Conservation (phyloP, 2,888 invertebrate species). For the Melanostoma mellinum region DNA sequence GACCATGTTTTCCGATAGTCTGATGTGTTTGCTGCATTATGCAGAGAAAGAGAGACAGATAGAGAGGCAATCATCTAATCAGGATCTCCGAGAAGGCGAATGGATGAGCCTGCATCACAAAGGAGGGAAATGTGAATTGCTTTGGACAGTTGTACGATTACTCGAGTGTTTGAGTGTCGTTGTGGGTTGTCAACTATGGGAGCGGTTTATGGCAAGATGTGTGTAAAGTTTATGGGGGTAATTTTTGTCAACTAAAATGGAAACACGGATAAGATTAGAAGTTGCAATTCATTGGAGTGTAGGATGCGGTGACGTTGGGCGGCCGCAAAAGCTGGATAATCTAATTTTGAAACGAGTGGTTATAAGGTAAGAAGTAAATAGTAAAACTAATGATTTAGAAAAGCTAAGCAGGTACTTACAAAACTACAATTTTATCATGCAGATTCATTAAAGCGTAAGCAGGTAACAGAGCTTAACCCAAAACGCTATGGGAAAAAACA, state of each 20-base stretch:
- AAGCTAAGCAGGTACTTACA: no score
- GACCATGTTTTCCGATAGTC: slow-evolving; percentile 65
- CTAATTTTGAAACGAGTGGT: no score
- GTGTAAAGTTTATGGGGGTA: slow-evolving; percentile 60
- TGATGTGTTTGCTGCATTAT: slow-evolving; percentile 15
- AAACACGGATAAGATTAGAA: slow-evolving; percentile 32
- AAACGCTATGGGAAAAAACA: no score
- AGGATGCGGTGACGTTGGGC: no score
- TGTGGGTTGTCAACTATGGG: slow-evolving; percentile 62
- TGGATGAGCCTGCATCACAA: slow-evolving; percentile 35
- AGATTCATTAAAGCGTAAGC: no score
- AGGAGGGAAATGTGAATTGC: slow-evolving; percentile 40
- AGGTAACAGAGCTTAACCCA: no score
- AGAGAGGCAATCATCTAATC: slow-evolving; percentile 62
- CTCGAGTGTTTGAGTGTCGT: slow-evolving; percentile 62
- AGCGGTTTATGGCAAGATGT: slow-evolving; percentile 61
- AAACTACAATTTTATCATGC: no score
- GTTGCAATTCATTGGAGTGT: no score
- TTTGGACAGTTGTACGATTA: slow-evolving; percentile 29
- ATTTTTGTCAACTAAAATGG: slow-evolving; percentile 59
- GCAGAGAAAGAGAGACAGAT: neutral
- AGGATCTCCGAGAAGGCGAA: slow-evolving; percentile 56
- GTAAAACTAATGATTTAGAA: no score
- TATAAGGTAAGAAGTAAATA: no score
- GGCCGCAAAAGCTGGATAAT: no score